These are phyloP conservation scores for Oreamnos americanus DNA, from an alignment of 2,113 vertebrate species.

Conservation along the genomic window DNA sequence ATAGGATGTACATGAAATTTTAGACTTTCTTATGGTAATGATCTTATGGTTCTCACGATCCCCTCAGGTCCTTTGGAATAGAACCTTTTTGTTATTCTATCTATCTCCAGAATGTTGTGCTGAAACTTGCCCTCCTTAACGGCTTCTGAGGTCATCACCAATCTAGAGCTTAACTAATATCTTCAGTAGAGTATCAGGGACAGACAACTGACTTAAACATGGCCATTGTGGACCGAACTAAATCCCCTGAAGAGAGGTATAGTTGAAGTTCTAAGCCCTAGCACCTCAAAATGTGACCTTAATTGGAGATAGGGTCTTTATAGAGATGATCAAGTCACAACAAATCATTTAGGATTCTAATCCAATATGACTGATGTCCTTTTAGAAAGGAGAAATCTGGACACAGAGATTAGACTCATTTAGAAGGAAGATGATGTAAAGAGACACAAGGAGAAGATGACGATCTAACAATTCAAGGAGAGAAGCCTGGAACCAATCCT, in stretches of 20 bases:
- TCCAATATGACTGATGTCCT: not conserved
- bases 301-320: not conserved
- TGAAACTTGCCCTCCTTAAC: not conserved
- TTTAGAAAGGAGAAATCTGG: not conserved
- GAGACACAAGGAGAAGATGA: not conserved
- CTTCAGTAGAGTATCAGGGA: not conserved
- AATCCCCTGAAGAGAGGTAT: not conserved
- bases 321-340: not conserved
- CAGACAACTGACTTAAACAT: not conserved
- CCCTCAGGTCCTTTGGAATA: not conserved
- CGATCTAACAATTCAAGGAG: not conserved
- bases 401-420: not conserved
- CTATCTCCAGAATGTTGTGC: not conserved
- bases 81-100: not conserved
- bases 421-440: not conserved
- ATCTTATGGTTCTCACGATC: not conserved
- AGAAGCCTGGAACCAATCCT: not conserved
- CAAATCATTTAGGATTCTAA: not conserved
- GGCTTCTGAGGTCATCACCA: not conserved
- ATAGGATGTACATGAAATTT: not conserved
- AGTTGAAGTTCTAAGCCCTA: not conserved
- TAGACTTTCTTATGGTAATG: not conserved
- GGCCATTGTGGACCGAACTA: not conserved
- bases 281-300: not conserved
- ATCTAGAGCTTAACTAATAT: not conserved